Evolutionary conservation across 2,888 invertebrate species (phyloP), one percentile per base, ranked within the genome.

Genomic region (Allophyes oxyacanthae): DNA sequence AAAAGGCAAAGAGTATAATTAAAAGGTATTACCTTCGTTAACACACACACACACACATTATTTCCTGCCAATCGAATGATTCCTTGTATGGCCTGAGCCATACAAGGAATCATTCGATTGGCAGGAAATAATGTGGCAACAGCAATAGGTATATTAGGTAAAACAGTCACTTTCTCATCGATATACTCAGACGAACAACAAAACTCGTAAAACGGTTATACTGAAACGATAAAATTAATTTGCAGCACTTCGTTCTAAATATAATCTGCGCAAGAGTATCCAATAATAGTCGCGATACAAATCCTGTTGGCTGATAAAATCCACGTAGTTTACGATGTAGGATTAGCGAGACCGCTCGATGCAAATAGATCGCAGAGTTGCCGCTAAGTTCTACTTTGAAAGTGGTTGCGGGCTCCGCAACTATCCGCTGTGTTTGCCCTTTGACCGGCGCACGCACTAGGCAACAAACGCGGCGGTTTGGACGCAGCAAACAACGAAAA

Each of bases 371-470:
- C 71, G 76, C 56, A 56, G 53, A 78, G 72, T 72, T 76, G 76
- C 64, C 37, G 65, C 68, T 75, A 78, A 82, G 74, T 83, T 79
- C 71, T 74, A 80, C 79, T 82, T 81, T 63, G 69, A 72, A 81
- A 84, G 79, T 79, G 78, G 79, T 79, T 78, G 83, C 72, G 74
- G 72, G 45, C 56, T 70, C 71, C 72, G 58, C 71, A 72, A 78
- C 80, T 81, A 76, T 77, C 65, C 79, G 75, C 75, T 79, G 76
- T 82, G 86, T 85, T 85, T 83, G 84, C 86, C 88, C 84, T 86
- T 85, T 83, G 83, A 84, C 84, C 82, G 80, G 74, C 40, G 7
- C 10, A 75, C 79, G 73, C 83, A 83, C 82, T 82, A 52, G 37
- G 10, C 3, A 2, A 13, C 4, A 62, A 51, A 71, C 75, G 70